phyloP scores from a whole-genome alignment of 2,113 vertebrate species.

The western clawed frog (Xenopus tropicalis) region DNA sequence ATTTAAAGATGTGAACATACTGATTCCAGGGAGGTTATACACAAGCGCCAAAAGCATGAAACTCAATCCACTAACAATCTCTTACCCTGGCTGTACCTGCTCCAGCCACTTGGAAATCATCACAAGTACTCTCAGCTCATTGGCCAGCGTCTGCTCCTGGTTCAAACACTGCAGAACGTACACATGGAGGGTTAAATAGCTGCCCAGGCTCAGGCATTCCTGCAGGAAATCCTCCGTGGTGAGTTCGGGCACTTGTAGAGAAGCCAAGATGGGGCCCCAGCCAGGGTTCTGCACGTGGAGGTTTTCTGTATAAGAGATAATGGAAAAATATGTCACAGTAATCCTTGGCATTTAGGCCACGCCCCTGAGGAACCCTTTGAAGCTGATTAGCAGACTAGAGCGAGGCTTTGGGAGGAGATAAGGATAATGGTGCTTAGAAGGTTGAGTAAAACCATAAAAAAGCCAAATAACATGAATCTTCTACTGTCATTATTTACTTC shows the following conservation, averaged over 20 bases:
- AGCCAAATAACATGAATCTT: too few relatives aligned
- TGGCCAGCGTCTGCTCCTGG: constrained; percentile 77
- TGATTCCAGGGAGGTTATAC: too few relatives aligned
- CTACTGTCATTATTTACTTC: too few relatives aligned
- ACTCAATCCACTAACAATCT: too few relatives aligned
- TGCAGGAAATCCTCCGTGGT: constrained; percentile 90
- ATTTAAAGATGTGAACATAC: too few relatives aligned
- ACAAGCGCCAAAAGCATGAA: too few relatives aligned
- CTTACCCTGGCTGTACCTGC: constrained; percentile 84
- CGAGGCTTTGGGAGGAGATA: too few relatives aligned
- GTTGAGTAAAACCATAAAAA: too few relatives aligned
- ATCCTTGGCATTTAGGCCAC: too few relatives aligned
- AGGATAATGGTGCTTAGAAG: too few relatives aligned
- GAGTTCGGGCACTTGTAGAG: constrained; percentile 93
- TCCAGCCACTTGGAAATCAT: constrained; percentile 85
- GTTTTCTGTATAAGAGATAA: constrained; percentile 59
- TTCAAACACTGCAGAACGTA: constrained; percentile 89
- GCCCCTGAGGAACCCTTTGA: too few relatives aligned
- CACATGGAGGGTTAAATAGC: constrained; percentile 89
- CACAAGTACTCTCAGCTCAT: constrained; percentile 81
- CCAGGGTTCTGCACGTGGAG: constrained; percentile 66
- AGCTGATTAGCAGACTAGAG: too few relatives aligned
- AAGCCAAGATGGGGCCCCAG: constrained; percentile 90
- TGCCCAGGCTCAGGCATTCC: constrained; percentile 84
- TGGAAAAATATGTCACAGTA: neutral